Percentiles rank a stretch among this genome's conserved stretches.
Evolutionary conservation across 2,888 invertebrate species (phyloP).

Genomic region (Serripes groenlandicus): DNA sequence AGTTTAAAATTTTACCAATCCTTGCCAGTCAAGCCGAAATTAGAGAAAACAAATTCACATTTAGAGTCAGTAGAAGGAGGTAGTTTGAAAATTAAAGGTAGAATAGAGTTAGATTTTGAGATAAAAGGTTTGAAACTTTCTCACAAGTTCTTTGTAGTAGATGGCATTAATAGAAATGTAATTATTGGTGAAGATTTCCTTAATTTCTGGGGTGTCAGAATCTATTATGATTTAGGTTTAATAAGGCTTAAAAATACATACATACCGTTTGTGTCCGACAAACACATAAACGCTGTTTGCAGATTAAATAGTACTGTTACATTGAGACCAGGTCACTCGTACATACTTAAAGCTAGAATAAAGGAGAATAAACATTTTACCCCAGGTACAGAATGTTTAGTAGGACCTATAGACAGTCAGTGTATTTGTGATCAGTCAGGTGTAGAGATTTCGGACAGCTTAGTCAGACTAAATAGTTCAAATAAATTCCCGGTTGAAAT

Average conservation of each 20-base stretch:
- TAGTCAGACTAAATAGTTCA: no score
- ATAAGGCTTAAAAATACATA: slow-evolving; percentile 20
- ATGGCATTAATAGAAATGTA: background rate
- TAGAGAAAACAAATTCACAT: background rate
- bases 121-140: background rate
- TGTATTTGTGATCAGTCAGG: no score
- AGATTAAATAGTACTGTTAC: no score
- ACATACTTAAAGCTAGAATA: no score
- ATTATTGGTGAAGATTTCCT: slow-evolving; percentile 3
- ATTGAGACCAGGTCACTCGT: no score
- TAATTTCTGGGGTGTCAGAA: background rate
- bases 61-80: background rate
- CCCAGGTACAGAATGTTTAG: no score
- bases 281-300: no score
- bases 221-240: slow-evolving; percentile 22
- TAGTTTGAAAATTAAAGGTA: slow-evolving; percentile 14
- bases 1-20: background rate
- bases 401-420: no score
- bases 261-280: slow-evolving; percentile 18
- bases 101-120: slow-evolving; percentile 1
- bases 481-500: no score
- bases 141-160: background rate
- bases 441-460: no score
- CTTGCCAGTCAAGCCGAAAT: background rate
- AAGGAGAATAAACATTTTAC: no score